These are phyloP conservation scores for Clytia hemisphaerica DNA, from an alignment of 30 jellyfish, hydroid and myxozoan genomes.

Conservation along the genomic window DNA sequence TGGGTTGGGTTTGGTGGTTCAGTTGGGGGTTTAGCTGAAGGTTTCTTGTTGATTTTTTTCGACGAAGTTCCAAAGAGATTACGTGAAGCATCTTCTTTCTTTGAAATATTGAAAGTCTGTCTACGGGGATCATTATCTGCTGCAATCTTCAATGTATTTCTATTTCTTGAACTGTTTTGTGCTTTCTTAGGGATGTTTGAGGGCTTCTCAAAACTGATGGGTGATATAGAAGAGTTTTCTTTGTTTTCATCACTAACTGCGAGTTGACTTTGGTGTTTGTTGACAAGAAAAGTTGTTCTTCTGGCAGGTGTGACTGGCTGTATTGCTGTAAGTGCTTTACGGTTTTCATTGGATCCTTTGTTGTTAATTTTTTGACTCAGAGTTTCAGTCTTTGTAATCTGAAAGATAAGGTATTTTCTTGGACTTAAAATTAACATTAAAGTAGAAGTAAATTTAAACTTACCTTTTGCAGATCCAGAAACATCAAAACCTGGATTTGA, in stretches of 20 bases:
- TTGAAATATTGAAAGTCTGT: conserved; percentile 7
- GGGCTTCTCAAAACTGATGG: conserved; percentile 29
- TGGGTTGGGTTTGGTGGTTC: background rate
- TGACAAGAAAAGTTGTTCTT: conserved; percentile 54
- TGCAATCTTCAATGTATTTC: conserved; percentile 5
- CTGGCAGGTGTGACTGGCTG: conserved; percentile 69
- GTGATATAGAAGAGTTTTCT: background rate
- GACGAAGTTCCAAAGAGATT: too few relatives aligned
- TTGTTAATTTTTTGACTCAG: too few relatives aligned
- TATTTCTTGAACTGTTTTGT: too few relatives aligned
- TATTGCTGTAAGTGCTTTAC: conserved; percentile 23
- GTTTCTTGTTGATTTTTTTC: background rate
- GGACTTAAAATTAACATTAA: too few relatives aligned
- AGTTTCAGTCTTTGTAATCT: too few relatives aligned
- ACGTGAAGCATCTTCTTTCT: background rate
- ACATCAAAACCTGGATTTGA: too few relatives aligned
- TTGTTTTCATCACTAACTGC: background rate
- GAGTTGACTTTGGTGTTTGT: background rate
- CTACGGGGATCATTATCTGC: background rate
- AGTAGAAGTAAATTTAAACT: too few relatives aligned
- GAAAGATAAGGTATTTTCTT: too few relatives aligned
- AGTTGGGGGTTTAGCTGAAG: background rate
- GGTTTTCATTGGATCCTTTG: conserved; percentile 5
- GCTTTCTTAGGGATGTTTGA: too few relatives aligned
- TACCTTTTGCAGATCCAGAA: too few relatives aligned